These are phyloP conservation scores for Theropithecus gelada DNA, from an alignment of 2,113 vertebrate genomes.

Conservation along the genomic window DNA sequence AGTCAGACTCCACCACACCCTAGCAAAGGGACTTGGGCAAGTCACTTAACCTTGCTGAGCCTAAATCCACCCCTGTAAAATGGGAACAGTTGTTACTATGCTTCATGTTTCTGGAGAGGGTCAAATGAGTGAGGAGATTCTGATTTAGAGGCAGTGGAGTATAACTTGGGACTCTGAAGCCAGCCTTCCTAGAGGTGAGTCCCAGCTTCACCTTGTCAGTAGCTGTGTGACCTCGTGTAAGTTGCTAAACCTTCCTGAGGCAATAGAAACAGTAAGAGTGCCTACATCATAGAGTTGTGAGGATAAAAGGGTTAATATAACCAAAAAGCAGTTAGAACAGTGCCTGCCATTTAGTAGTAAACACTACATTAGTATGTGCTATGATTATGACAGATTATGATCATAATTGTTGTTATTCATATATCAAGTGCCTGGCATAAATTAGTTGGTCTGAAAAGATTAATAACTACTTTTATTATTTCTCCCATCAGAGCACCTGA, in stretches of 20 bases:
- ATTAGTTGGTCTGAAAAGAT: not conserved
- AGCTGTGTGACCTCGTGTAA: not conserved
- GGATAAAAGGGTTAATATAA: not conserved
- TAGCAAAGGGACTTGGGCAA: not conserved
- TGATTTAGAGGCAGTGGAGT: not conserved
- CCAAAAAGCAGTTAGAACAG: not conserved
- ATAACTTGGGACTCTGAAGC: not conserved
- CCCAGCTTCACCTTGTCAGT: not conserved
- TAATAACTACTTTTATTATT: not conserved
- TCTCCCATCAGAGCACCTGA: not conserved
- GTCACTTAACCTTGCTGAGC: not conserved
- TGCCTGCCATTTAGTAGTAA: not conserved
- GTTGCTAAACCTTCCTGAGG: not conserved
- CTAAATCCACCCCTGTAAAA: not conserved
- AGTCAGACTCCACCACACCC: not conserved
- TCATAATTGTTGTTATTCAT: not conserved
- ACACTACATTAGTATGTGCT: accelerated
- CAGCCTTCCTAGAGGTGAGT: not conserved
- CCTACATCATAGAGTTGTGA: not conserved
- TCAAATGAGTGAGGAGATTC: not conserved
- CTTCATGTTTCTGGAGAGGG: not conserved
- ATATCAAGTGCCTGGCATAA: not conserved
- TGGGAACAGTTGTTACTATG: not conserved
- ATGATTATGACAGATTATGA: not conserved
- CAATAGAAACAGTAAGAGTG: not conserved